Evolutionary conservation across 1,140 invertebrate genomes (phyloP), one percentile per base, ranked within the genome.

Genomic region (Drosophila mauritiana): DNA sequence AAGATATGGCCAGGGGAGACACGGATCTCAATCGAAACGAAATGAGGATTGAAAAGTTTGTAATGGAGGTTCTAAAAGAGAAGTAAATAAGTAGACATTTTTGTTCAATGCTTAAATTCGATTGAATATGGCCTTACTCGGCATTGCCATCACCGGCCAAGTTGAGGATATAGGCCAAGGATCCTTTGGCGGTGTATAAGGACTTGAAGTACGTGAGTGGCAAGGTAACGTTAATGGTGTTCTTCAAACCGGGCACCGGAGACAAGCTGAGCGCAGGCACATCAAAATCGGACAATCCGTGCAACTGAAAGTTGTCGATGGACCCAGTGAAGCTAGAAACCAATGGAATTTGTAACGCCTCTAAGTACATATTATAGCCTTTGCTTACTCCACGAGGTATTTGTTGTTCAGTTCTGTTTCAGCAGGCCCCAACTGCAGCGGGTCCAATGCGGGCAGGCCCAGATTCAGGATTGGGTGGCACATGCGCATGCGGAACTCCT

Each of bases 391-490:
- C 4, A 91, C 51, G 8, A 91, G 52, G 43, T 91, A 91, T 78
- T 90, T 78, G 27, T 80, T 89, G 58, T 91, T 59, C 4, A 78
- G 40, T 36, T 74, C 51, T 3, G 48, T 54, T 13, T 80, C 56
- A 12, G 59, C 67, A 45, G 80, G 76, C n/a, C 42, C 59, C 10
- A 78, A 34, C 45, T 74, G 6, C 7, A 91, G 36, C 4, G 90
- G 90, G 77, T 91, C 90, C 45, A 91, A 49, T 1, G 90, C 80
- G 10, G 86, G 90, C 7, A 91, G 56, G 0, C 90, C 90, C 45
- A 91, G 67, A 46, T 78, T 80, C 0, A 90, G 90, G 46, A 91
- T 91, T 1, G 90, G 90, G 52, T 91, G 90, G 15, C 90, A 91
- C 90, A 91, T 91, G 2, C 90, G 90, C 48, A 49, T 36, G 7